Evolutionary conservation across 2,888 invertebrate genomes (phyloP).

Genomic region (Anoncus sp.): DNA sequence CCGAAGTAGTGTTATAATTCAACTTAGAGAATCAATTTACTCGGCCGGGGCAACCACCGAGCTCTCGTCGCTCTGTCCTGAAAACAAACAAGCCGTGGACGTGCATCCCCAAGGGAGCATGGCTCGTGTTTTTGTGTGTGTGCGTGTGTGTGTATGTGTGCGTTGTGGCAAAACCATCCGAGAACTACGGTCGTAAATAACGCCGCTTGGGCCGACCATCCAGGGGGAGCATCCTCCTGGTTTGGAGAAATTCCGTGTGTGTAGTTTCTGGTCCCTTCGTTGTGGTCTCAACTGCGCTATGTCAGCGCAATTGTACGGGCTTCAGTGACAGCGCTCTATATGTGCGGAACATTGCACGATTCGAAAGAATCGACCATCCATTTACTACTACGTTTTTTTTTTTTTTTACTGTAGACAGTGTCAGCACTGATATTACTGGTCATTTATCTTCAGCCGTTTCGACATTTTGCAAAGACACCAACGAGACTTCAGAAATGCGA

Average conservation of each 20-base stretch:
- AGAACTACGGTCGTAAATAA: slow-evolving; percentile 59
- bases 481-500: background rate
- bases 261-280: slow-evolving; percentile 39
- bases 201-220: slow-evolving; percentile 38
- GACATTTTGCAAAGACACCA: background rate
- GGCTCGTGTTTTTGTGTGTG: background rate
- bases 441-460: slow-evolving; percentile 4
- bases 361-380: slow-evolving; percentile 25
- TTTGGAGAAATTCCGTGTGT: slow-evolving; percentile 52
- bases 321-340: slow-evolving; percentile 31
- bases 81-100: slow-evolving; percentile 49
- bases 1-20: slow-evolving; percentile 74
- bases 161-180: slow-evolving; percentile 40
- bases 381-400: slow-evolving; percentile 20
- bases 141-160: slow-evolving; percentile 8
- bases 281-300: slow-evolving; percentile 33
- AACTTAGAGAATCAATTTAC: slow-evolving; percentile 76
- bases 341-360: slow-evolving; percentile 8
- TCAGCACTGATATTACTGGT: slow-evolving; percentile 21
- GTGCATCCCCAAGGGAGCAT: slow-evolving; percentile 21
- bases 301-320: slow-evolving; percentile 47
- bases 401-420: background rate
- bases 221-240: slow-evolving; percentile 37
- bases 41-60: slow-evolving; percentile 28
- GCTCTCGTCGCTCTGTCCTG: slow-evolving; percentile 30